These are phyloP conservation scores for Elephas maximus DNA, from an alignment of 2,113 vertebrate species.

Conservation along the genomic window DNA sequence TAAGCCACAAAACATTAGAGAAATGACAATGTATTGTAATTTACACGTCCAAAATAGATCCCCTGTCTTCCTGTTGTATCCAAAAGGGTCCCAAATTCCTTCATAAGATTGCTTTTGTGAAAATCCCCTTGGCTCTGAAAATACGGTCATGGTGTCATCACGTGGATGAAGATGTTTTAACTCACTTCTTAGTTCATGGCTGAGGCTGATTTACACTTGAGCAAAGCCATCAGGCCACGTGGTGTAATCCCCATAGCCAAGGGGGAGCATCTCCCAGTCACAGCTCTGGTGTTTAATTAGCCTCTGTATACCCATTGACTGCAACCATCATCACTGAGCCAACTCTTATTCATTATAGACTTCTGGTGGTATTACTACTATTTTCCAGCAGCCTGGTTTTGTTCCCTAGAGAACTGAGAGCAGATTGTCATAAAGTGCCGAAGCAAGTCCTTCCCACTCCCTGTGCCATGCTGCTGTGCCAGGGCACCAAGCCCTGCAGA, in stretches of 20 bases:
- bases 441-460: constrained; percentile 43
- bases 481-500: neutral
- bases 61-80: neutral
- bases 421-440: constrained; percentile 68
- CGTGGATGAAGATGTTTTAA: neutral
- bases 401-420: constrained; percentile 66
- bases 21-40: neutral
- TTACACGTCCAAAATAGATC: neutral
- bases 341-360: constrained; percentile 7
- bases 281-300: constrained; percentile 63
- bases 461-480: neutral
- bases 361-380: neutral
- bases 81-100: neutral
- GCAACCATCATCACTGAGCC: neutral
- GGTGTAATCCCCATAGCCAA: neutral
- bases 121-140: constrained; percentile 5
- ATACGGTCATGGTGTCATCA: too few species aligned
- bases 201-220: constrained; percentile 33
- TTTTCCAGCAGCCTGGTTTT: constrained; percentile 57
- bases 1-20: neutral
- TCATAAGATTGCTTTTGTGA: neutral
- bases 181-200: neutral
- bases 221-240: neutral
- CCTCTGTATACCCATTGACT: constrained; percentile 52
- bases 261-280: neutral